Evolutionary conservation across 1,140 invertebrate genomes (phyloP).

Genomic region (Mamestra configurata): DNA sequence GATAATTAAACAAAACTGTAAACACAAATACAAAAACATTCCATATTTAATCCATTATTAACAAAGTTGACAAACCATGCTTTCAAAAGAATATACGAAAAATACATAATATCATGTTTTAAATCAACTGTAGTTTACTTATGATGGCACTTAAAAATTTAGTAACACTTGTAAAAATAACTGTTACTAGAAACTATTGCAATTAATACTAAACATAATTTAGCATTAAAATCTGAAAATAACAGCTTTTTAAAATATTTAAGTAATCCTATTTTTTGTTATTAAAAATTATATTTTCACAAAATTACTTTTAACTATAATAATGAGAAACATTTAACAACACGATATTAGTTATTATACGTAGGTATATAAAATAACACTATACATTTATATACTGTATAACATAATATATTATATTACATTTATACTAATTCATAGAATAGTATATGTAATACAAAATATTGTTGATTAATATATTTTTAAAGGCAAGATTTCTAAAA

Average conservation of each 20-base stretch:
- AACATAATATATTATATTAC: conserved; percentile 16
- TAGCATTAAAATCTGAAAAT: background rate
- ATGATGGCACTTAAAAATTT: conserved; percentile 30
- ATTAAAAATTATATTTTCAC: conserved; percentile 30
- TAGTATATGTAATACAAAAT: conserved; percentile 36
- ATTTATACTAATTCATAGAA: conserved; percentile 29
- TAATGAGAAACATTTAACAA: conserved; percentile 37
- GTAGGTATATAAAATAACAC: conserved; percentile 5
- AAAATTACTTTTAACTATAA: conserved; percentile 16
- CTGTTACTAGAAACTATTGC: background rate
- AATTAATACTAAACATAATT: background rate
- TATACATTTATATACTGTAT: conserved; percentile 29
- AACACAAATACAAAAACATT: too few species aligned
- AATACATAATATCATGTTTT: conserved; percentile 44
- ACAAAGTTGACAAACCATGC: background rate
- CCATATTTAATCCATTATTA: background rate
- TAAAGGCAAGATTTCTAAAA: conserved; percentile 30
- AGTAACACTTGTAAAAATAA: background rate
- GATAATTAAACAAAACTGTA: too few species aligned
- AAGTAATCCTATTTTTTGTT: background rate
- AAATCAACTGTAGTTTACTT: conserved; percentile 24
- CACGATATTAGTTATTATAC: conserved; percentile 33
- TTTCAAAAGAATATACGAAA: background rate
- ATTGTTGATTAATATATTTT: background rate
- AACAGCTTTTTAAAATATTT: background rate